Base-by-base conservation (phyloP, 2,113 vertebrate species). In the Hirundichthys speculiger region DNA sequence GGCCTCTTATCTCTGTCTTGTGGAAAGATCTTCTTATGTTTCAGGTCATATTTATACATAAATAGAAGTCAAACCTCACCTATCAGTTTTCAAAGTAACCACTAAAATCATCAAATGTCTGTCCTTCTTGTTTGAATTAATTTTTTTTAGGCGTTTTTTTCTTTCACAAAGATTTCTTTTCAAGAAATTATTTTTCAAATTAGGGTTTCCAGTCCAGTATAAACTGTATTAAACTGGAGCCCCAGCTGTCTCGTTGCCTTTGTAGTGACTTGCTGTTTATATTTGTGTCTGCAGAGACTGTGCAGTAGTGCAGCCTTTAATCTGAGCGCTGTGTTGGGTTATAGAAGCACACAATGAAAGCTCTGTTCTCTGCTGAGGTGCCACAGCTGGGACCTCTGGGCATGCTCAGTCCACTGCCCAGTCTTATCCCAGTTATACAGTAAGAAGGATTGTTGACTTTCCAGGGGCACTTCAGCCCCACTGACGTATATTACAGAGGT, bases 361-460 rank as follows among this genome's bases (percentile, higher is more conserved):
- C 85, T 83, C 80, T 91, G 88, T 91, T 85, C 67, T 78, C 69
- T 2, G 5, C 51, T 46, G 77, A 82, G 81, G 71, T 64, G 49
- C 68, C 68, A 81, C 84, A 85, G 77, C 84, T 82, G 83, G 74
- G 80, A 70, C 79, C 64, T 82, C 65, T 77, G 84, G 46, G 78
- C 76, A 75, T 84, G 80, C 84, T 86, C 90, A 86, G 80, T 74
- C 34, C 72, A 51, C 65, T 20, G 69, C 62, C 47, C 57, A 34
- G 68, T 65, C 64, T 73, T 43, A 50, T 56, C 47, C 55, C 15
- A 52, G 57, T 83, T 65, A 48, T 19, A 68, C 41, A 48, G 59
- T 56, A 54, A 69, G 56, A 61, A 48, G 21, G 19, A 60, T 48
- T 64, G 45, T 48, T 53, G 64, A 42, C 39, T 43, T 50, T 69